phyloP scores from a whole-genome alignment of 2,113 vertebrate species.

The Python bivittatus region DNA sequence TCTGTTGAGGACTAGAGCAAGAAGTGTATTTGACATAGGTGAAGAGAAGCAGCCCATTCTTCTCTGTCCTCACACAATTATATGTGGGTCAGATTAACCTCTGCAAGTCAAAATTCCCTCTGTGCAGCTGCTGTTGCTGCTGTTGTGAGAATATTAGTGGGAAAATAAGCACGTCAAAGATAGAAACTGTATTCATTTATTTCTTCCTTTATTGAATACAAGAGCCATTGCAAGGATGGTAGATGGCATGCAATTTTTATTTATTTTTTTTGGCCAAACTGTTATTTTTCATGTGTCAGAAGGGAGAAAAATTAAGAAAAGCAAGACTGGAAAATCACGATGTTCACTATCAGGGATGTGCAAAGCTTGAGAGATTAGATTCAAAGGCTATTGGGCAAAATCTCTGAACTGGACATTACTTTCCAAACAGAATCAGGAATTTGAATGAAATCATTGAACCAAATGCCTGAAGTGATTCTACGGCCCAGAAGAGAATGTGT shows the following conservation, averaged over 20 bases:
- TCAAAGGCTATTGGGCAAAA: no score
- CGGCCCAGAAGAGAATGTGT: no score
- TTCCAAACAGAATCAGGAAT: no score
- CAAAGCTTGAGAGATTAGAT: no score
- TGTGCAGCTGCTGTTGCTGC: conserved; percentile 33
- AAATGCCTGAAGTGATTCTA: no score
- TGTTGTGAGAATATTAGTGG: no score
- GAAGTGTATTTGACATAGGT: conserved; percentile 72
- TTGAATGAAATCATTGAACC: no score
- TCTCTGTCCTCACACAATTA: conserved; percentile 67
- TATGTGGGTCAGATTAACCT: conserved; percentile 77
- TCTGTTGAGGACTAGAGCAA: conserved; percentile 54
- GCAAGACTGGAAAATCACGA: no score
- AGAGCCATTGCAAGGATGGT: background rate
- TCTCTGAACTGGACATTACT: no score
- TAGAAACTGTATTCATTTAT: background rate
- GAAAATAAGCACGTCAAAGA: conserved; percentile 3
- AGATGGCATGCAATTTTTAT: no score
- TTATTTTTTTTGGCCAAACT: background rate
- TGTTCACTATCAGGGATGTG: no score
- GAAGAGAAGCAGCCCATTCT: conserved; percentile 56
- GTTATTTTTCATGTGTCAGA: background rate
- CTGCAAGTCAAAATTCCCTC: conserved; percentile 64
- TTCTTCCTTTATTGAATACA: background rate
- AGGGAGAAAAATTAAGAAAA: background rate